Evolutionary conservation across 2,113 vertebrate species (phyloP), one percentile per base, ranked within the genome.

Genomic region (Sebastes schlegelii): DNA sequence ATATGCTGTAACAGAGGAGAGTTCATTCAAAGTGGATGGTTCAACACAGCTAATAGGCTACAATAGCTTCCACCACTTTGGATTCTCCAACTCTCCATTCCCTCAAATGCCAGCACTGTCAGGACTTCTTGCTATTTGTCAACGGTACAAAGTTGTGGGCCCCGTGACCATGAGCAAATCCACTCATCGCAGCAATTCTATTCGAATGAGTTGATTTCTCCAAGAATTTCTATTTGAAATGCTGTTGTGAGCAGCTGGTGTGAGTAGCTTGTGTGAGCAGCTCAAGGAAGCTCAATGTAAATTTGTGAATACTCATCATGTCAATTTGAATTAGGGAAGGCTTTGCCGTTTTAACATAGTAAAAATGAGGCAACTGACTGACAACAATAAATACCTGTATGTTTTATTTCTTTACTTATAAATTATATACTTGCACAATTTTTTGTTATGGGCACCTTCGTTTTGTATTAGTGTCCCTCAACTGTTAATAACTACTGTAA

Each of bases 401-500:
- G 76, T 73, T 84, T 81, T 84, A 82, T 70, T 84, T 61, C 34
- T 87, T 69, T 17, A 74, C 60, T 71, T 54, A 86, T 85, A 88
- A 86, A 86, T 90, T 82, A 90, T 45, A 42, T 67, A 77, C 57
- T 58, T 49, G 73, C 45, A 79, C 55, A 34, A 54, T 79, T 51
- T 51, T 21, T 70, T 57, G 10, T 26, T 60, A 60, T 67, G 66
- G 64, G 40, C 60, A 69, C 45, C 8, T 77, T 77, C 61, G 62
- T 43, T 86, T 55, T 77, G 34, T 43, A n/a, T 60, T 8, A 3
- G 9, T 14, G 12, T 21, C 45, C 19, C 6, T 67, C 21, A 67
- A 60, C 7, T 61, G 6, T 54, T 19, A 52, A 52, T 23, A 74
- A 57, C 26, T 9, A 16, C 45, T 66, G 13, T 43, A n/a, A 43